These are phyloP conservation scores for Linnaemya tessellans DNA, from an alignment of 2,888 invertebrate genomes.

Conservation along the genomic window DNA sequence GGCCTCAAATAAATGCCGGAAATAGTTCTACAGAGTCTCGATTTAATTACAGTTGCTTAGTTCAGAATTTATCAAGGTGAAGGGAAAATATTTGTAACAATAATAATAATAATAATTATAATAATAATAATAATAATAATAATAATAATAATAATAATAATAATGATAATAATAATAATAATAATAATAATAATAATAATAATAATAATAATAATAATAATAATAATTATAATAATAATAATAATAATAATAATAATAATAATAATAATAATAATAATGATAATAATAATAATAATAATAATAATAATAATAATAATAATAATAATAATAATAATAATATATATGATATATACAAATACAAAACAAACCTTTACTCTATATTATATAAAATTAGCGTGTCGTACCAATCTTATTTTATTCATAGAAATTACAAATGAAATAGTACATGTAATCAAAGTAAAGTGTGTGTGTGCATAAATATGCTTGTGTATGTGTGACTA, in stretches of 20 bases:
- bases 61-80: background rate
- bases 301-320: background rate
- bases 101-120: background rate
- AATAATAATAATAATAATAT: background rate
- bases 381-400: conserved; percentile 45
- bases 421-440: background rate
- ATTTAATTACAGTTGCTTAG: background rate
- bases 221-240: background rate
- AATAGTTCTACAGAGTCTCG: background rate
- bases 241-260: background rate
- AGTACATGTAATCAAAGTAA: background rate
- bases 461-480: background rate
- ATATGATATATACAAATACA: too few relatives aligned
- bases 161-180: background rate
- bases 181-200: background rate
- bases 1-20: too few relatives aligned
- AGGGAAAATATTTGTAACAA: background rate
- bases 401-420: conserved; percentile 1
- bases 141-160: background rate
- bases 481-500: background rate
- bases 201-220: background rate
- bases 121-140: background rate
- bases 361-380: conserved; percentile 21
- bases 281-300: background rate
- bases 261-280: background rate